Evolutionary conservation across 2,888 invertebrate genomes (phyloP), one percentile per base, ranked within the genome.

Genomic region (Schrankia costaestrigalis): DNA sequence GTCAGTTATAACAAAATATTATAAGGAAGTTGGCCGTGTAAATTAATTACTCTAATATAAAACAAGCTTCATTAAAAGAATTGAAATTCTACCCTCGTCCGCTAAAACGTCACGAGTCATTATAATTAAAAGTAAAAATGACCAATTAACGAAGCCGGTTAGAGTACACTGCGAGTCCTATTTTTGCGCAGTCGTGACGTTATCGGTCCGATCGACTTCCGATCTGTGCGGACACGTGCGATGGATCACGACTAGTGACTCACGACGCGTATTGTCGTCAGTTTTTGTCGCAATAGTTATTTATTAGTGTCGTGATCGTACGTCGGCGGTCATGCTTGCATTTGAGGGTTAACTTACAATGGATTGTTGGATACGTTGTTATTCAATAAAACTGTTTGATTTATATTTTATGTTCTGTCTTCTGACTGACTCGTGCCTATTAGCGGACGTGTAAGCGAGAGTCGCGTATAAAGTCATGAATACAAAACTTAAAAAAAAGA

Each of bases 211-310:
- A 56, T 53, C 43, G 46, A 43, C 56, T 56, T 52, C 56, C 56
- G 55, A 56, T 53, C 53, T 43, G 38, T 36, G 36, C 22, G 26
- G 43, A 37, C 55, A 55, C 55, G 55, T 56, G 55, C 55, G 56
- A 55, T 53, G 34, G 31, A 54, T 56, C 57, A 56, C 54, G 54
- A 56, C 44, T 21, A 3, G 37, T 29, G 44, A 35, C 57, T 54
- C 56, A 56, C 56, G 56, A 54, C 51, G 33, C 46, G 51, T 51
- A 45, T 28, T 57, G 55, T 58, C 57, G 51, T 58, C 58, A 56
- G 46, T 47, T 52, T 56, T 57, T 57, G 56, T 57, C 56, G 50
- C 54, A 52, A 53, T 50, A 37, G 47, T 57, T 59, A 59, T 57
- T 56, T 53, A 56, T 50, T 43, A 35, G 42, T 43, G 41, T 55